Percentiles rank a stretch among this genome's conserved stretches.
phyloP scores from a whole-genome alignment of 2,888 invertebrate genomes.

The Acholoe squamosa region DNA sequence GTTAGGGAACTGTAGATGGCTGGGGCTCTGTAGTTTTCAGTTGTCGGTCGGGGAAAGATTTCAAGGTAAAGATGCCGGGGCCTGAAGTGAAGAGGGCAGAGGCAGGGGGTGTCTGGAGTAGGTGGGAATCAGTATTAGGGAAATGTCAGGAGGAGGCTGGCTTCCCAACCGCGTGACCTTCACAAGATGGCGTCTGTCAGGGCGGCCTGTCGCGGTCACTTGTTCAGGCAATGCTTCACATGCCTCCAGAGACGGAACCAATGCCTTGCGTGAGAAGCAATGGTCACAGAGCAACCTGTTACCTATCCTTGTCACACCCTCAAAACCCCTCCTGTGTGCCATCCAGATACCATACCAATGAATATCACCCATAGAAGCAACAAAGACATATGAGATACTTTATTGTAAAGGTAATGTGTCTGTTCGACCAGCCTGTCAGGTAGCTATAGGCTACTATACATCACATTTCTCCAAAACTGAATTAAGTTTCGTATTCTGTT shows the following conservation, averaged over 20 bases:
- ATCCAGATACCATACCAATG: too few relatives aligned
- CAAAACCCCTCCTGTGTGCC: background rate
- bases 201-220: background rate
- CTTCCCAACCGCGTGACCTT: background rate
- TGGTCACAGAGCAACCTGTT: background rate
- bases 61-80: background rate
- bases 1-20: too few relatives aligned
- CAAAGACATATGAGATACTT: too few relatives aligned
- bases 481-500: too few relatives aligned
- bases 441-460: too few relatives aligned
- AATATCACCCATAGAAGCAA: too few relatives aligned
- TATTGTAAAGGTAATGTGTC: too few relatives aligned
- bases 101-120: background rate
- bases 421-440: too few relatives aligned
- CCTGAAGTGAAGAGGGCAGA: background rate
- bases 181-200: conserved; percentile 25
- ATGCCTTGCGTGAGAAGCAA: background rate
- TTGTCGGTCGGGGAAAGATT: too few relatives aligned
- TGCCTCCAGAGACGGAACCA: background rate
- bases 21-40: too few relatives aligned
- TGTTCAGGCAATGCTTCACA: conserved; percentile 1
- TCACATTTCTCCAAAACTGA: too few relatives aligned
- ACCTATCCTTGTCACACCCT: background rate
- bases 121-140: conserved; percentile 23
- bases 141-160: conserved; percentile 15